Evolutionary conservation across 1,140 invertebrate genomes (phyloP), one percentile per base, ranked within the genome.

Genomic region (Elymnias hypermnestra): DNA sequence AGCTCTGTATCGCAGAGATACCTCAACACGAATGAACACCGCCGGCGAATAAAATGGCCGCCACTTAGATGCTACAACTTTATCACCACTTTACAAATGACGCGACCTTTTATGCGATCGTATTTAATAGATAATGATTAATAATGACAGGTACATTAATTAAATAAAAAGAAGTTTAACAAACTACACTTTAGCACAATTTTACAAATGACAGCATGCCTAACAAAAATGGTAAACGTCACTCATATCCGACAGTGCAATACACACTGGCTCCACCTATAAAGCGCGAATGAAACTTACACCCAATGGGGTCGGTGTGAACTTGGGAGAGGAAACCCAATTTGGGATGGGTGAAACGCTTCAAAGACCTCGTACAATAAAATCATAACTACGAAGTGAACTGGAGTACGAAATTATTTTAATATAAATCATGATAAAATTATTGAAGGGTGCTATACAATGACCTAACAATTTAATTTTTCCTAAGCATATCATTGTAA

Each of bases 41-140:
- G 72, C 83, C 77, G 78, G 81, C 77, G 50, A 81, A 70, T 81
- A 87, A 87, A 85, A 87, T 87, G 84, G 86, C 86, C 82, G 84
- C 75, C 73, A 69, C 63, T 49, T 58, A 69, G 48, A 68, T 63
- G 64, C 56, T 67, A 56, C 60, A 57, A 72, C 68, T 72, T 83
- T 81, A 72, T 71, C 63, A 62, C 41, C 57, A 71, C 51, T 65
- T 63, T 33, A 65, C 71, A 53, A 62, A 67, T 64, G 54, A 63
- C 53, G 51, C 38, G 43, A 46, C 22, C 23, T 48, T 57, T 39
- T 57, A 51, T 50, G 49, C 50, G 50, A 56, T 25, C 29, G 29
- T 37, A 43, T 52, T 41, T 35, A 59, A 51, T 15, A 23, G 37
- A 56, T 56, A 65, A 50, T 28, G 14, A 56, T 13, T 42, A 40